phyloP scores from a whole-genome alignment of 2,797 vertebrate species.

The Microctenopoma lineatum region DNA sequence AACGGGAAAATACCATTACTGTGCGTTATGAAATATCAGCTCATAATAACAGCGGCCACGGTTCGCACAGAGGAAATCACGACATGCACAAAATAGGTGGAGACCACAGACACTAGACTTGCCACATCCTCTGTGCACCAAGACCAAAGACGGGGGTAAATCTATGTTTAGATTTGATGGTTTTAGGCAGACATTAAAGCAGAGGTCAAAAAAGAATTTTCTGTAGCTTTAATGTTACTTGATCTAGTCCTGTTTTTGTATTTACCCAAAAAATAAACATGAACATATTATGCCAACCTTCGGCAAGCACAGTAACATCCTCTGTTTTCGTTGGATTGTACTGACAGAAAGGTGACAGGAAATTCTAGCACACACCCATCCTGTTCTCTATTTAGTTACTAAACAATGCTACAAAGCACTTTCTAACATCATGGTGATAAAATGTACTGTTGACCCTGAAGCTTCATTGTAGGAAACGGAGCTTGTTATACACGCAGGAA shows the following conservation, averaged over 20 bases:
- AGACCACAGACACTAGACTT: conserved; percentile 56
- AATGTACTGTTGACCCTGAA: conserved; percentile 43
- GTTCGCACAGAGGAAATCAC: conserved; percentile 61
- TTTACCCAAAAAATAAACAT: conserved; percentile 23
- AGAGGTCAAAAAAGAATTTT: background rate
- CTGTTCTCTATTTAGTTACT: conserved; percentile 70
- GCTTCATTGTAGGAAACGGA: conserved; percentile 1
- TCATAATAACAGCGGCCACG: conserved; percentile 49
- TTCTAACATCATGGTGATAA: conserved; percentile 36
- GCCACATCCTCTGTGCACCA: conserved; percentile 72
- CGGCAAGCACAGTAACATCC: conserved; percentile 43
- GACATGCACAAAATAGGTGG: conserved; percentile 54
- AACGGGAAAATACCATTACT: conserved; percentile 46
- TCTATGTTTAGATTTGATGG: conserved; percentile 31
- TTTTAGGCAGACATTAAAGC: background rate
- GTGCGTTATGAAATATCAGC: conserved; percentile 57
- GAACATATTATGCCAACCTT: conserved; percentile 33
- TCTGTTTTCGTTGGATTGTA: conserved; percentile 57
- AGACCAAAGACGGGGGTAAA: conserved; percentile 26
- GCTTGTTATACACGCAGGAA: conserved; percentile 25
- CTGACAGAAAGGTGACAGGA: conserved; percentile 81
- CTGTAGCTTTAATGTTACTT: background rate
- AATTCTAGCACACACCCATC: conserved; percentile 80
- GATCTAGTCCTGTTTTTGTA: conserved; percentile 4
- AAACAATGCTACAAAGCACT: conserved; percentile 66